Base-by-base conservation (phyloP, 1,140 invertebrate species). In the Achroia grisella region DNA sequence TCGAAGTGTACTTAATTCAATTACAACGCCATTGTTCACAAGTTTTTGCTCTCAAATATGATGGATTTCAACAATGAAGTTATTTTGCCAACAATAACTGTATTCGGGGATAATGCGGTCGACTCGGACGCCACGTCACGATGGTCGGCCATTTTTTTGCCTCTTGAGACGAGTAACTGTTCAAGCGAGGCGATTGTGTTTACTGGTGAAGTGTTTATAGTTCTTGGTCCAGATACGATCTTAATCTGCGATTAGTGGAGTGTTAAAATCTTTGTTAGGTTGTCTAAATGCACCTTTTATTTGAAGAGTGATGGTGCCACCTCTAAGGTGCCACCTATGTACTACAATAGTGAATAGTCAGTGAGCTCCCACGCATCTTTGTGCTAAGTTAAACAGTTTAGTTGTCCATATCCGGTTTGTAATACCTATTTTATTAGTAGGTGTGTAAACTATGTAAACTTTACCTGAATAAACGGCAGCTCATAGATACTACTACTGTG, bases 41-140 rank as follows among this genome's bases (percentile, higher is more conserved):
- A 49, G 58, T 73, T 73, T 77, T 77, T 78, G 69, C 69, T 52
- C 50, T 52, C 41, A 13, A 55, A 53, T 50, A 53, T 61, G 68
- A 68, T 59, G 67, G 49, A 64, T 48, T 47, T 37, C 49, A 65
- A 78, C 74, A 82, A 76, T 69, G 46, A 51, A 62, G 58, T 68
- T 81, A 81, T 83, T 83, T 81, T 78, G 79, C 63, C 75, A 81
- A 83, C 77, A 83, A 77, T 81, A 75, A 78, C 72, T 69, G 68
- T 72, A 69, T 64, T 63, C 48, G 33, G 23, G 47, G 44, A 23
- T 23, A 23, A 23, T 23, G 17, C 6, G 17, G 52, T 74, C 62
- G 69, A 74, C 43, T 57, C 48, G 52, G 49, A 50, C 43, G 44
- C 50, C 57, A 50, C 62, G 58, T 71, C 67, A 65, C 42, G 50